Evolutionary conservation across 2,113 vertebrate genomes (phyloP), one percentile per base, ranked within the genome.

Genomic region (Elephas maximus): DNA sequence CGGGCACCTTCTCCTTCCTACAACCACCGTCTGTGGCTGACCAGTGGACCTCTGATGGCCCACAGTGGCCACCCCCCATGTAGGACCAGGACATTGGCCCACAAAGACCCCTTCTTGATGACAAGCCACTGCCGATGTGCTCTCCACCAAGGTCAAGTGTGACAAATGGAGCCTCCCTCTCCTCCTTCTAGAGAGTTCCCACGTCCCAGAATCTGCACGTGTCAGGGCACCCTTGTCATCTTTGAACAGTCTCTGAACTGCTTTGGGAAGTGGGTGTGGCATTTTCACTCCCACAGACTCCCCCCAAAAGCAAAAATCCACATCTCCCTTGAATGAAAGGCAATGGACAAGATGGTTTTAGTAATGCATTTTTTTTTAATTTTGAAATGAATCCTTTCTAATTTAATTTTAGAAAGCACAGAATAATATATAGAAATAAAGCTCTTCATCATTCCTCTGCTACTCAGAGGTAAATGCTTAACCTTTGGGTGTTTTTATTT

Each of bases 21-120:
- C 28, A 53, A 94, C 87, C 37, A 12, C 76, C 5, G 69, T 95
- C 90, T 48, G n/a, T 45, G 91, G 73, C 81, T 93, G 96, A 92
- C 78, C 88, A 97, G 92, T 53, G 88, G 94, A 94, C 82, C 94
- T 69, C 76, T 80, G 78, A 95, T 37, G 63, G 78, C 57, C 82
- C n/a, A 78, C 88, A 91, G 96, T 65, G 95, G 87, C 77, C 85
- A 15, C 81, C 82, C 15, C 74, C 74, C 73, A 60, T 77, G 79
- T 63, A 11, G 21, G 41, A 6, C 2, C n/a, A 92, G 62, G 73
- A 33, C 53, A 0, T 14, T 71, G 76, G 37, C 6, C 24, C 69
- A 23, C 26, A 15, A 28, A 6, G 21, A 3, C 21, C 24, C 26
- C 37, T 73, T 71, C 23, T 20, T 6, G 1, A 18, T 37, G 11